Evolutionary conservation across 2,888 invertebrate genomes (phyloP).

Genomic region (Leptopilina syphax): DNA sequence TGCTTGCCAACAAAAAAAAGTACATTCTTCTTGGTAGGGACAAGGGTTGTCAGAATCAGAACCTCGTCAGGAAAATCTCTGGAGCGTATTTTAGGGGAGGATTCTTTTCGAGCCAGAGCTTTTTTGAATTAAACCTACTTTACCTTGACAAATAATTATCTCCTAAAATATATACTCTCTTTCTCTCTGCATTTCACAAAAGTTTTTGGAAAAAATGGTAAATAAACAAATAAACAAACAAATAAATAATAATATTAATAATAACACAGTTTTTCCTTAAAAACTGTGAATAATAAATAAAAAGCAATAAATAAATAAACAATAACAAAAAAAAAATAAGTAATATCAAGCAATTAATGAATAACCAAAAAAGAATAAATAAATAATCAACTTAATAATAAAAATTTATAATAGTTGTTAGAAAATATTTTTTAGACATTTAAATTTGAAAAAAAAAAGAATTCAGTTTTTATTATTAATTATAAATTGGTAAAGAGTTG

Average conservation of each 20-base stretch:
- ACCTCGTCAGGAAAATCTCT: conserved; percentile 35
- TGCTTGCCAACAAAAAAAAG: conserved; percentile 29
- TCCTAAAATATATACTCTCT: background rate
- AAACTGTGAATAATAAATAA: too few relatives aligned
- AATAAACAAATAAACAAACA: background rate
- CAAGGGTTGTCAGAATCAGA: conserved; percentile 40
- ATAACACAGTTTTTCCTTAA: too few relatives aligned
- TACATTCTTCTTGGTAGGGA: conserved; percentile 24
- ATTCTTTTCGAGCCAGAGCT: background rate
- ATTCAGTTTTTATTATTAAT: background rate
- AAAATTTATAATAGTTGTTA: too few relatives aligned
- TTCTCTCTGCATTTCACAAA: too few relatives aligned
- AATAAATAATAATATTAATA: background rate
- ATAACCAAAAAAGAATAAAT: too few relatives aligned
- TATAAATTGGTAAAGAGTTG: too few relatives aligned
- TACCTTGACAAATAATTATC: conserved; percentile 10
- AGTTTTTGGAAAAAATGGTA: background rate
- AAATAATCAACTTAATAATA: too few relatives aligned
- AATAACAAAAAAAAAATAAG: too few relatives aligned
- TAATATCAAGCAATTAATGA: too few relatives aligned
- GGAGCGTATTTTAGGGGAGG: conserved; percentile 4
- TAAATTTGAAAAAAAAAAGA: background rate
- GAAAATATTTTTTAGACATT: too few relatives aligned
- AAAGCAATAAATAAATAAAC: too few relatives aligned
- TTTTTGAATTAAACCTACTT: background rate